A percentile compares a stretch with the other conserved stretches of the same genome.
Evolutionary conservation across 2,888 invertebrate genomes (phyloP).

Genomic region (Drosophila fungiperda): DNA sequence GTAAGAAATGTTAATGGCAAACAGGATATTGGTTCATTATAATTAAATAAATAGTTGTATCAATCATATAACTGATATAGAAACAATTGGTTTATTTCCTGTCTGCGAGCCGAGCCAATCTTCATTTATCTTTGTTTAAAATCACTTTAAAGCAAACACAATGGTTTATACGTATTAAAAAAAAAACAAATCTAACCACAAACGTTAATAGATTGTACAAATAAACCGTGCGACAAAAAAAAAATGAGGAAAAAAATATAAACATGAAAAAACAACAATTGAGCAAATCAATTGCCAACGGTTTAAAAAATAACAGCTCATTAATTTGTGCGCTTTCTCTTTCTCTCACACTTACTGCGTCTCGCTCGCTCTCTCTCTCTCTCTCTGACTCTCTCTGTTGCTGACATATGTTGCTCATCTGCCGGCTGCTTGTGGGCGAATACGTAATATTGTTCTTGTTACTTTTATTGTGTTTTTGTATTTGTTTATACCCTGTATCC

Average conservation of each 20-base stretch:
- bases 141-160: constrained; percentile 7
- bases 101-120: not conserved
- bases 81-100: not conserved
- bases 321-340: not conserved
- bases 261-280: not conserved
- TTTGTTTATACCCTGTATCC: too few relatives aligned
- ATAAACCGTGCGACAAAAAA: constrained; percentile 31
- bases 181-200: constrained; percentile 9
- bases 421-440: constrained; percentile 28
- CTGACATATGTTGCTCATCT: constrained; percentile 15
- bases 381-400: not conserved
- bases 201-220: constrained; percentile 19
- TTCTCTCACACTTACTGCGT: not conserved
- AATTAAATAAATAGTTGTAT: not conserved
- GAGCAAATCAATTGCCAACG: constrained; percentile 28
- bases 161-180: constrained; percentile 2
- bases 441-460: constrained; percentile 28
- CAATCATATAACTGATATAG: not conserved
- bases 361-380: not conserved
- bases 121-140: not conserved
- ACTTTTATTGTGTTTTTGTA: constrained; percentile 31
- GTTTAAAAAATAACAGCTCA: not conserved
- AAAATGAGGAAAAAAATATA: not conserved
- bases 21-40: not conserved
- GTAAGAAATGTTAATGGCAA: not conserved